These are phyloP conservation scores for Axea sp. DNA, from an alignment of 2,888 invertebrate species.

Conservation along the genomic window DNA sequence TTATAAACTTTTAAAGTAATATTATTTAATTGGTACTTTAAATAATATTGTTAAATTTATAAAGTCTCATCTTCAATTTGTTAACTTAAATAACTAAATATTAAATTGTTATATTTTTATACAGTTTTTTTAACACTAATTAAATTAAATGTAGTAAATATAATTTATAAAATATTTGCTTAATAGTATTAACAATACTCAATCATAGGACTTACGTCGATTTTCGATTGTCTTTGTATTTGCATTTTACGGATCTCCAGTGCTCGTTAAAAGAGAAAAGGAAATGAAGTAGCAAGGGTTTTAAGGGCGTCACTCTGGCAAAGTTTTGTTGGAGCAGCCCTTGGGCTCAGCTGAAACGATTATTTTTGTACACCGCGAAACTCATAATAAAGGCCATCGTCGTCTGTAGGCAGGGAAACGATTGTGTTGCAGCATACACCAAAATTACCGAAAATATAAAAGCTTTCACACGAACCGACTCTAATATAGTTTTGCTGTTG, in stretches of 20 bases:
- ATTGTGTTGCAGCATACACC: conserved; percentile 30
- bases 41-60: too few species aligned
- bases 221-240: background rate
- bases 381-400: conserved; percentile 58
- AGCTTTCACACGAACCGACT: conserved; percentile 54
- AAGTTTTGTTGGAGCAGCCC: conserved; percentile 63
- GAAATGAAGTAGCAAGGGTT: conserved; percentile 35
- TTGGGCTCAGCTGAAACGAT: conserved; percentile 47
- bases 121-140: too few species aligned
- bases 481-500: conserved; percentile 45
- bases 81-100: too few species aligned
- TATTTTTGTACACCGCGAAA: conserved; percentile 54
- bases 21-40: too few species aligned
- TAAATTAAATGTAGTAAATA: too few species aligned
- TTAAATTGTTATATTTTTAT: too few species aligned
- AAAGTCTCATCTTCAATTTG: too few species aligned
- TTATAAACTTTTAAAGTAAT: too few species aligned
- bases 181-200: too few species aligned
- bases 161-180: too few species aligned
- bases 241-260: conserved; percentile 28
- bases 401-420: conserved; percentile 42
- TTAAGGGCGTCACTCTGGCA: conserved; percentile 54
- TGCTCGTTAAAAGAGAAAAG: conserved; percentile 18
- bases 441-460: conserved; percentile 43
- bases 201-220: background rate